A percentile compares a stretch with the other conserved stretches of the same genome.
These are phyloP conservation scores for Amblyopsis hoosieri DNA, from an alignment of 2,797 vertebrate genomes.

Conservation along the genomic window DNA sequence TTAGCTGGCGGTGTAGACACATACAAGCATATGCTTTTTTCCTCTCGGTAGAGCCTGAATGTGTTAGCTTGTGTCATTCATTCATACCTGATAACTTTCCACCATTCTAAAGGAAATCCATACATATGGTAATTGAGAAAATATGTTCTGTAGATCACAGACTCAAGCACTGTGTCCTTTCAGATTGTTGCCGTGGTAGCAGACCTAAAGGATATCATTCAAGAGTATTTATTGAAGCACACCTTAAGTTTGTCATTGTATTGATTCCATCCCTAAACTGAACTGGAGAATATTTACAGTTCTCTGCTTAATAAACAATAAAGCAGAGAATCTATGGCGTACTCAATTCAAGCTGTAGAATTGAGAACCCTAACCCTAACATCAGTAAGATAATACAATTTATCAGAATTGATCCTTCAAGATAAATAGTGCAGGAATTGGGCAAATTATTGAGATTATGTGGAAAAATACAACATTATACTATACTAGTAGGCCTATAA, in stretches of 20 bases:
- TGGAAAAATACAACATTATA: no score
- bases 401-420: no score
- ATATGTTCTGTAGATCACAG: slow-evolving; percentile 36
- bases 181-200: slow-evolving; percentile 1
- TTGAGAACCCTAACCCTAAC: no score
- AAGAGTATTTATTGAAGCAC: background rate
- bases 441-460: no score
- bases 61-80: slow-evolving; percentile 23
- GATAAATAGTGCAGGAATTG: no score
- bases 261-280: background rate
- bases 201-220: slow-evolving; percentile 3
- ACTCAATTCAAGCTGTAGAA: no score
- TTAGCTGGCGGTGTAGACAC: no score
- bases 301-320: background rate
- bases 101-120: slow-evolving; percentile 57
- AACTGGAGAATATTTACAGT: background rate
- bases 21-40: no score
- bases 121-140: slow-evolving; percentile 46
- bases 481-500: no score
- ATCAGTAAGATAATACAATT: no score
- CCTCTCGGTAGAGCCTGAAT: no score
- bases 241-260: background rate
- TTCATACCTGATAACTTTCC: slow-evolving; percentile 24
- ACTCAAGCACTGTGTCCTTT: slow-evolving; percentile 32
- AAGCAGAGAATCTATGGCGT: no score